A percentile compares a stretch with the other conserved stretches of the same genome.
Evolutionary conservation across 1,140 invertebrate genomes (phyloP).

Genomic region (Globodera ellingtonae): DNA sequence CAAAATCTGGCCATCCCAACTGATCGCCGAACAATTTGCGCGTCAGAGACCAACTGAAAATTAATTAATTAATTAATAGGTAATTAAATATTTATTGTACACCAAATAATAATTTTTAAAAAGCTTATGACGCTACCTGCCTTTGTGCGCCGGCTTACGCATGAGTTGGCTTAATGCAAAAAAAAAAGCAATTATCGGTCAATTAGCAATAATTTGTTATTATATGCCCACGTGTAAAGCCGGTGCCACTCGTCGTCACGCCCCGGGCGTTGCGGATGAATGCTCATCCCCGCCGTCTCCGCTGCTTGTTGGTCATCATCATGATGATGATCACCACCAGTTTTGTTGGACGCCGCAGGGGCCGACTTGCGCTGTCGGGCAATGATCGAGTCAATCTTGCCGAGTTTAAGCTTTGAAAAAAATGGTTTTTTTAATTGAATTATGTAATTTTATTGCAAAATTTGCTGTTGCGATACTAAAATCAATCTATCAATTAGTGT

Average conservation of each 20-base stretch:
- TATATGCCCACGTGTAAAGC: constrained; percentile 48
- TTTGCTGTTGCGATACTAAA: no score
- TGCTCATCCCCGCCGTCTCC: constrained; percentile 2
- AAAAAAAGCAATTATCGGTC: no score
- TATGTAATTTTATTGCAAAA: no score
- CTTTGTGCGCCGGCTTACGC: constrained; percentile 56
- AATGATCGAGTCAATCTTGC: constrained; percentile 28
- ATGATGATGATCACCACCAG: not conserved
- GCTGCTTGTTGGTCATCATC: constrained; percentile 9
- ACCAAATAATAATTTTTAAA: no score
- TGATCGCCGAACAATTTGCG: constrained; percentile 47
- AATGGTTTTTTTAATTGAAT: constrained; percentile 7
- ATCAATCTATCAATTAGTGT: no score
- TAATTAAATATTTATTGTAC: not conserved
- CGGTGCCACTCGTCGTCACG: constrained; percentile 57
- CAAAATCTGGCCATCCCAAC: constrained; percentile 56
- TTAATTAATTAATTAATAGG: not conserved
- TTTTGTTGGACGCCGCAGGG: not conserved
- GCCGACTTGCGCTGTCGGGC: not conserved
- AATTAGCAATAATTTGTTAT: no score
- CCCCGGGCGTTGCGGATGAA: constrained; percentile 40
- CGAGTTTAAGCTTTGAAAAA: not conserved
- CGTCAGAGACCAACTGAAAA: constrained; percentile 34
- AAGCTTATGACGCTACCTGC: no score
- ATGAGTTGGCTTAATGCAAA: constrained; percentile 38